These are phyloP conservation scores for Calidris pugnax DNA, from an alignment of 2,113 vertebrate genomes.

Conservation along the genomic window DNA sequence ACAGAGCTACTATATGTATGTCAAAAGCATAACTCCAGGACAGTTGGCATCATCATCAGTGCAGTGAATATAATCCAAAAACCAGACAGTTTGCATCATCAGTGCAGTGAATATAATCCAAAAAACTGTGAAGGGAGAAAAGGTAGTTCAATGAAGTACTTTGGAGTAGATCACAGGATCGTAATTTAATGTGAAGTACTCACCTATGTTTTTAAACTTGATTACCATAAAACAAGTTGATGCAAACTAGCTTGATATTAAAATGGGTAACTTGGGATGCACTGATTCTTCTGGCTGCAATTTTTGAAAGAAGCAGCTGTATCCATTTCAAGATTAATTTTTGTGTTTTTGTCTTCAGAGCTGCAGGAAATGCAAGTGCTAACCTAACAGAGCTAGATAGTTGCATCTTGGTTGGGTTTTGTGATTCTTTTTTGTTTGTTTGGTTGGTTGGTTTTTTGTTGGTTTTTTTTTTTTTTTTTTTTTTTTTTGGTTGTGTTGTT, in stretches of 20 bases:
- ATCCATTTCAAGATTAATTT: not conserved
- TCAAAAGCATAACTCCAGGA: not conserved
- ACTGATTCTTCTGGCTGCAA: not conserved
- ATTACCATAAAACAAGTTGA: not conserved
- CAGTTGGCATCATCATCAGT: not conserved
- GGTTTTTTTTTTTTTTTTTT: no score
- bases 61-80: not conserved
- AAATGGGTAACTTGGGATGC: not conserved
- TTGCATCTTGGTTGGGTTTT: not conserved
- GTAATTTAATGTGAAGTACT: not conserved
- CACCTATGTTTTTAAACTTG: not conserved
- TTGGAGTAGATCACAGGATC: not conserved
- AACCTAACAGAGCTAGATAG: not conserved
- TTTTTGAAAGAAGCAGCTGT: not conserved
- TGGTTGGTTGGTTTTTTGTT: no score
- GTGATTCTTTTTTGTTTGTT: accelerated
- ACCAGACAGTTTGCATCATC: no score
- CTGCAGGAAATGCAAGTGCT: not conserved
- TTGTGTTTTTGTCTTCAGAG: not conserved
- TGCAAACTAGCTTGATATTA: not conserved
- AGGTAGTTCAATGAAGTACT: not conserved
- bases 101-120: not conserved
- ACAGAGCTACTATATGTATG: not conserved
- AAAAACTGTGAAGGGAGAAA: not conserved
- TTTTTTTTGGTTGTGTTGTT: no score